These are phyloP conservation scores for Engraulis encrasicolus DNA, from an alignment of 2,113 vertebrate genomes.

Conservation along the genomic window DNA sequence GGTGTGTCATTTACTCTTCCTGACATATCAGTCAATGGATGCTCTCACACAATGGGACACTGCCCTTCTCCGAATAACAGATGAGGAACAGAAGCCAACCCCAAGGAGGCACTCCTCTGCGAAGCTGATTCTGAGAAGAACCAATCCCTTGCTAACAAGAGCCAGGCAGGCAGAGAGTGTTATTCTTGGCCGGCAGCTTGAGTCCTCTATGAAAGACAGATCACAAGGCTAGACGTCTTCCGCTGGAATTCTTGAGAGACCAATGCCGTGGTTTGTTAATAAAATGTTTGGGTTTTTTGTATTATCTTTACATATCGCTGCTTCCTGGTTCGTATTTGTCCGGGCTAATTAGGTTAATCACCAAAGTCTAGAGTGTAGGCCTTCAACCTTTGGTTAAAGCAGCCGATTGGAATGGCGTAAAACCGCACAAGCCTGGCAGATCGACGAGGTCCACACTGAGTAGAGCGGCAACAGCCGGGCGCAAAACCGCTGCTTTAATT, in stretches of 20 bases:
- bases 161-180: slow-evolving; percentile 70
- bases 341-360: slow-evolving; percentile 61
- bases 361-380: slow-evolving; percentile 35
- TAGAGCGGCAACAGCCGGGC: background rate
- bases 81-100: slow-evolving; percentile 46
- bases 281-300: slow-evolving; percentile 68
- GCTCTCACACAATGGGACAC: slow-evolving; percentile 51
- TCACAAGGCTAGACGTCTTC: slow-evolving; percentile 56
- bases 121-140: slow-evolving; percentile 48
- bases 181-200: slow-evolving; percentile 68
- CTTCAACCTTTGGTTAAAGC: slow-evolving; percentile 35
- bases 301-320: slow-evolving; percentile 61
- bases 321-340: slow-evolving; percentile 57
- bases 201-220: slow-evolving; percentile 66
- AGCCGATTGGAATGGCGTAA: slow-evolving; percentile 32
- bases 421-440: background rate
- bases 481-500: slow-evolving; percentile 33
- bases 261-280: slow-evolving; percentile 63
- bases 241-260: slow-evolving; percentile 51
- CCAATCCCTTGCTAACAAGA: slow-evolving; percentile 67
- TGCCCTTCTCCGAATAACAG: slow-evolving; percentile 54
- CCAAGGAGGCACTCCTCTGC: slow-evolving; percentile 55
- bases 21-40: slow-evolving; percentile 56
- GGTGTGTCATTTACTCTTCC: slow-evolving; percentile 60
- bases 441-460: background rate